Percentiles rank a stretch among this genome's conserved stretches.
Conservation (phyloP, 2,888 invertebrate genomes). For the Timema cristinae region DNA sequence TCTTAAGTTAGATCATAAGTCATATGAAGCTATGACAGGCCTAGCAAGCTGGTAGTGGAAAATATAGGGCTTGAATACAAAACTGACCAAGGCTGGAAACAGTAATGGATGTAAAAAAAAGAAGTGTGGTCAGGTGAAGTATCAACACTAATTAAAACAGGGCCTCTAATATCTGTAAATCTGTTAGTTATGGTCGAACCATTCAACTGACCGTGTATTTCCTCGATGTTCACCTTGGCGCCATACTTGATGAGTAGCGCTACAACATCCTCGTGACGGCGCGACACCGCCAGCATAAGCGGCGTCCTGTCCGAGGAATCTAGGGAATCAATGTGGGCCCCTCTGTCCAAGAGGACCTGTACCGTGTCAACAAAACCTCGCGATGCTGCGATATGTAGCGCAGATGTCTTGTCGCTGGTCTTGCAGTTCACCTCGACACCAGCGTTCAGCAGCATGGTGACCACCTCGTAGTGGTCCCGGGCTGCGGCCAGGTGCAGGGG, state of each 20-base stretch:
- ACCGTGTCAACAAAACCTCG: constrained; percentile 54
- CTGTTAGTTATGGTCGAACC: too few relatives aligned
- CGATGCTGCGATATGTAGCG: constrained; percentile 60
- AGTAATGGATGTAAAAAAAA: too few relatives aligned
- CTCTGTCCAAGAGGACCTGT: constrained; percentile 52
- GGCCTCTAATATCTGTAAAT: too few relatives aligned
- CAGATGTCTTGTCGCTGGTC: constrained; percentile 57
- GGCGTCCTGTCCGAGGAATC: constrained; percentile 55
- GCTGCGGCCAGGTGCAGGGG: constrained; percentile 64
- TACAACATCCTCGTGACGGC: constrained; percentile 45
- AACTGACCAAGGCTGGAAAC: too few relatives aligned
- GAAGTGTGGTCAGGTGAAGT: too few relatives aligned
- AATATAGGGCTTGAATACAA: too few relatives aligned
- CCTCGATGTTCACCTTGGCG: constrained; percentile 51
- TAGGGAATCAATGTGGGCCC: constrained; percentile 56
- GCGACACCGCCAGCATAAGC: constrained; percentile 46
- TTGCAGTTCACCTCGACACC: constrained; percentile 58
- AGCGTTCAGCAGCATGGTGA: constrained; percentile 37
- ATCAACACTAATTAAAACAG: too few relatives aligned
- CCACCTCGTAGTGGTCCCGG: constrained; percentile 54
- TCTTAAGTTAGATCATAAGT: too few relatives aligned
- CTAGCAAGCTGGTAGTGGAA: too few relatives aligned
- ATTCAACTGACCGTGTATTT: constrained; percentile 53
- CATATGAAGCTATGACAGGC: too few relatives aligned
- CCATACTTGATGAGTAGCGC: constrained; percentile 41